Evolutionary conservation across 2,113 vertebrate genomes (phyloP).

Genomic region (Coreoperca whiteheadi): DNA sequence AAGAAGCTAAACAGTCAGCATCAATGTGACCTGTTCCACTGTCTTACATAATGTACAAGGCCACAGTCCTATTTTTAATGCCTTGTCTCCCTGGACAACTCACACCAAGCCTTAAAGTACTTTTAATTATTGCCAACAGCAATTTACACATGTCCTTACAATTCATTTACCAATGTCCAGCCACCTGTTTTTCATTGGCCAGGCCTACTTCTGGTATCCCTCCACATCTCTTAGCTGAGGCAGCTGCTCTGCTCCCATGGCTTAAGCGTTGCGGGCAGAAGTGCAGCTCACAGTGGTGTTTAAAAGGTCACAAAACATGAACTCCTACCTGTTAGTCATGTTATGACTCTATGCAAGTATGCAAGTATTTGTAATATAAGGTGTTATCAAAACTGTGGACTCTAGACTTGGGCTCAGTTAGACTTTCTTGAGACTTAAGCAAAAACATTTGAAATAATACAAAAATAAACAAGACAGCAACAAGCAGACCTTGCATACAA

Average conservation of each 20-base stretch:
- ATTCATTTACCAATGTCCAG: conserved; percentile 64
- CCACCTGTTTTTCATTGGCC: conserved; percentile 74
- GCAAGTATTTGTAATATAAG: not conserved
- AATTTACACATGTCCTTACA: conserved; percentile 69
- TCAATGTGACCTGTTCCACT: conserved; percentile 4
- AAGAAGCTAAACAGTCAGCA: conserved; percentile 15
- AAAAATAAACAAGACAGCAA: not conserved
- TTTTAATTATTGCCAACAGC: conserved; percentile 48
- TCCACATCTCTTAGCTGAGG: conserved; percentile 52
- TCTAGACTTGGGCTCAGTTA: not conserved
- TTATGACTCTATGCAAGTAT: not conserved
- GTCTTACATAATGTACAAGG: not conserved
- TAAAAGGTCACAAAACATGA: conserved; percentile 30
- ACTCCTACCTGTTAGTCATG: not conserved
- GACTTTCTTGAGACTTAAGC: not conserved
- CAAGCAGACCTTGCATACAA: not conserved
- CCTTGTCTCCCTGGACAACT: conserved; percentile 15
- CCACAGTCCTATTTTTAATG: conserved; percentile 12
- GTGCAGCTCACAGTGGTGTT: conserved; percentile 40
- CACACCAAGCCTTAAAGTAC: conserved; percentile 25
- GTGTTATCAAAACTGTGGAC: conserved; percentile 2
- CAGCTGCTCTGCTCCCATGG: conserved; percentile 45
- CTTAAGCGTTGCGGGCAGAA: conserved; percentile 49
- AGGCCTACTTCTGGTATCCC: conserved; percentile 67
- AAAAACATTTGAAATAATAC: not conserved